Percentiles rank a stretch among this genome's conserved stretches.
These are phyloP conservation scores for Lamellibrachia luymesi DNA, from an alignment of 1,140 invertebrate species.

Conservation along the genomic window DNA sequence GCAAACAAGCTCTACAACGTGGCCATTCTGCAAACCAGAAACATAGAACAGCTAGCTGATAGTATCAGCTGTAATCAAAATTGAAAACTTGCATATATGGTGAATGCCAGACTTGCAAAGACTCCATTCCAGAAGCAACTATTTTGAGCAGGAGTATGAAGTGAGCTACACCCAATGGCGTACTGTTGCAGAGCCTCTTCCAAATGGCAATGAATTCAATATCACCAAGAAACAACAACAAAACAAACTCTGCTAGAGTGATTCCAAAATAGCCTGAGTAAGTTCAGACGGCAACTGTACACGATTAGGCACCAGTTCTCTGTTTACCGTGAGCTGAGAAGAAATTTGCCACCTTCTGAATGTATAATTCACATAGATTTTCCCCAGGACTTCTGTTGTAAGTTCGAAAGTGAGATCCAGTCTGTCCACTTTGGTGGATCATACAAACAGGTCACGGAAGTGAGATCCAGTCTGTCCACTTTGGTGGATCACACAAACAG, in stretches of 20 bases:
- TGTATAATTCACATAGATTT: too few species aligned
- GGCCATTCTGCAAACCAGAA: conserved; percentile 20
- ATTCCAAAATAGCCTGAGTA: conserved; percentile 12
- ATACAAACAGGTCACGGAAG: not conserved
- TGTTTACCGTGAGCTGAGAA: too few species aligned
- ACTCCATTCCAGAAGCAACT: conserved; percentile 7
- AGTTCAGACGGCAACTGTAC: not conserved
- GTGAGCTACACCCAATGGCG: conserved; percentile 15
- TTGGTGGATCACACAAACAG: not conserved
- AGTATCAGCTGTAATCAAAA: not conserved
- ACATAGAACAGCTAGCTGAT: conserved; percentile 10
- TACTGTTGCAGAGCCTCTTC: conserved; percentile 14
- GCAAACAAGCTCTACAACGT: conserved; percentile 20
- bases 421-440: conserved; percentile 9
- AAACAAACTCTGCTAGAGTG: conserved; percentile 9
- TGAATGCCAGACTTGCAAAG: conserved; percentile 8
- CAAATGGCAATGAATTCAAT: not conserved
- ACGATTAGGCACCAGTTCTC: conserved; percentile 6
- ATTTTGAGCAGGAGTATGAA: conserved; percentile 8
- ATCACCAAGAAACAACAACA: conserved; percentile 15
- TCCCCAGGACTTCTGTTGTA: too few species aligned
- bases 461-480: conserved; percentile 2
- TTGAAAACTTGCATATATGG: conserved; percentile 16
- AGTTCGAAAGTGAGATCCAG: not conserved
- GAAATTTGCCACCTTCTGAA: too few species aligned